Evolutionary conservation across 23 tunicate genomes (phyloP), one percentile per base, ranked within the genome.

Genomic region (Corella eumyota): DNA sequence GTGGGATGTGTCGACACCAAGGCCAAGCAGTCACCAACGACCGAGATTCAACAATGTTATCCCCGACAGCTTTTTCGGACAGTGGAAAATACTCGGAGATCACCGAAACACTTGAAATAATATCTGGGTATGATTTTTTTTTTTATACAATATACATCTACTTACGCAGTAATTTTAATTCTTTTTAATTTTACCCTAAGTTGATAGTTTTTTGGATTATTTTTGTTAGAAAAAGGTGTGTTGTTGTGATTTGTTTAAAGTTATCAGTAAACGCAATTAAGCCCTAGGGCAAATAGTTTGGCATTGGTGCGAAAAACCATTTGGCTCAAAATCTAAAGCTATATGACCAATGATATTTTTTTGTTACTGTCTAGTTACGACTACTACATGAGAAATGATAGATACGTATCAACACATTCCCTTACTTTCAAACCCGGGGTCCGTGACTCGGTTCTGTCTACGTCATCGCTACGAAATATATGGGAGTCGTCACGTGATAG

Each of bases 1-100:
- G 30, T 5, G 47, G 61, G 2, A 47, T 36, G 56, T 50, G 37
- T 25, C 67, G 80, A 32, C 64, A 27, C 2, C 67, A 59, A 6
- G 50, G 51, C 44, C 49, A 59, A 7, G 47, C 49, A 4, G 32
- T 65, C 1, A 51, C 61, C 31, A 60, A 32, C 34, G 45, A 61
- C 27, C 32, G 28, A 13, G 60, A 81, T 1, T 24, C 76, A 0
- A 67, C 74, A 3, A 56, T 53, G 49, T 61, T 83, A 17, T 67
- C 81, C 0, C 92, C 92, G 36, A 51, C 76, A 7, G 60, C 92
- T 20, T 83, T 74, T 54, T 25, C 44, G 32, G 81, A 83, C 34
- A 53, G 71, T 53, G 81, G 92, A 9, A 34, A 34, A 32, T 77
- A 81, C 59, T 49, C 70, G 26, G 74, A 54, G 19, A 45, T 47